Base-by-base conservation (phyloP, 2,797 vertebrate genomes). In the Apodemus agrarius region DNA sequence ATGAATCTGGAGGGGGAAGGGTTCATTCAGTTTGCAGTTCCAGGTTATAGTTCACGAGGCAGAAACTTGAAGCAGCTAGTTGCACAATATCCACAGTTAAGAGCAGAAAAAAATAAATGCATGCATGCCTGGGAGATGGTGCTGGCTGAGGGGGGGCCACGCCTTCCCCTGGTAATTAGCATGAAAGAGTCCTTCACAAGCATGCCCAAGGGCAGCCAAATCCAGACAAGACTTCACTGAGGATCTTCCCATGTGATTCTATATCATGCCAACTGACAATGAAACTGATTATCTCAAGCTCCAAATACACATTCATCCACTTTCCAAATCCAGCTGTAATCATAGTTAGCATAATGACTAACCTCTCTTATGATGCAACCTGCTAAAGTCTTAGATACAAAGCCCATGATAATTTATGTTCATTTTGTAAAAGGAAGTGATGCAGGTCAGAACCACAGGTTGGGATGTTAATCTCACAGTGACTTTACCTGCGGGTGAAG, bases 401-500 rank as follows among this genome's bases (percentile, higher is more conserved):
- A 95, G n/a, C 24, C 72, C 83, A 4, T 54, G 75, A n/a, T 90
- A 49, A 61, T n/a, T 95, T 89, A n/a, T 96, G 96, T 89, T 11
- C n/a, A 34, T 80, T 83, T 93, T 89, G 19, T 87, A 24, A 87
- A 91, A 94, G 82, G 24, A 97, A 85, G 29, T 21, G 24, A 83
- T 59, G 69, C 21, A 80, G 5, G 14, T 89, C 19, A 29, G 57
- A 88, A 89, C 22, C 74, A 52, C 37, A 92, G 29, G 31, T 61
- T 91, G 57, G 34, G 90, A 54, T 84, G 40, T 26, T 72, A 76
- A 49, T 79, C 16, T 69, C 40, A 57, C 12, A 43, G 11, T 89
- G 37, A 89, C 57, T 31, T 88, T 79, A 78, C 9, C 12, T 86
- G 82, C 86, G 85, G 17, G 22, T 85, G 10, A 24, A 95, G 46